Evolutionary conservation across 2,797 vertebrate species (phyloP).

Genomic region (Lagocephalus sceleratus): DNA sequence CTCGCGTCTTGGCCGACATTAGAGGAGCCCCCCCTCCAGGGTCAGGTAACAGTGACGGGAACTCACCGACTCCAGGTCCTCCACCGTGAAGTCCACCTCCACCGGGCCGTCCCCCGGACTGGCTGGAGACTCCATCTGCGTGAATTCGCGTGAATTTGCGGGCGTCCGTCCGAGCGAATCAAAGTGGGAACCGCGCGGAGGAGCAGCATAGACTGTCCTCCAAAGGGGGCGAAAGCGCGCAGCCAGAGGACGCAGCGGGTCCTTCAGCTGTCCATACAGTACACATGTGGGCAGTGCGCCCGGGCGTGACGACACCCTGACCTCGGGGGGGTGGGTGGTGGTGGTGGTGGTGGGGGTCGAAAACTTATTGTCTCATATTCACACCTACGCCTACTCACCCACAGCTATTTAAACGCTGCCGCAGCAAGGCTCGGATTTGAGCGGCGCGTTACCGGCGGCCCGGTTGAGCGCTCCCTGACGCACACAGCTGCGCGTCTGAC

Average conservation of each 20-base stretch:
- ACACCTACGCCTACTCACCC: not conserved
- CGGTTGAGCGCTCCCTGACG: slow-evolving; percentile 34
- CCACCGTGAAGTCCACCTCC: slow-evolving; percentile 68
- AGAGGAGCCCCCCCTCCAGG: not conserved
- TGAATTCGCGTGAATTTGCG: not conserved
- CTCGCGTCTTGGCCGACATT: not conserved
- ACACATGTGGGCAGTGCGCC: slow-evolving; percentile 46
- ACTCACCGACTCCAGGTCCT: slow-evolving; percentile 77
- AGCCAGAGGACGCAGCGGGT: slow-evolving; percentile 41
- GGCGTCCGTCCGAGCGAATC: not conserved
- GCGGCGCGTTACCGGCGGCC: not conserved
- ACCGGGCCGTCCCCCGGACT: slow-evolving; percentile 37
- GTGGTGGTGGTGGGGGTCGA: not conserved
- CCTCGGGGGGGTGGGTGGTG: slow-evolving; percentile 44
- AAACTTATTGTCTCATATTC: slow-evolving; percentile 29
- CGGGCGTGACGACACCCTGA: slow-evolving; percentile 47
- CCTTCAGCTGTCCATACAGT: slow-evolving; percentile 40
- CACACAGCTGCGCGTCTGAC: slow-evolving; percentile 57
- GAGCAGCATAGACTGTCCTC: slow-evolving; percentile 2
- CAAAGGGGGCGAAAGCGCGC: slow-evolving; percentile 15
- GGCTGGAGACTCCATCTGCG: slow-evolving; percentile 54
- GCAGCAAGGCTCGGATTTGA: not conserved
- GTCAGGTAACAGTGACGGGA: not conserved
- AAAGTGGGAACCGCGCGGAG: not conserved
- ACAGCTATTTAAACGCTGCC: not conserved